Base-by-base conservation (phyloP, 2,888 invertebrate genomes). In the Nemotelus nigrinus region DNA sequence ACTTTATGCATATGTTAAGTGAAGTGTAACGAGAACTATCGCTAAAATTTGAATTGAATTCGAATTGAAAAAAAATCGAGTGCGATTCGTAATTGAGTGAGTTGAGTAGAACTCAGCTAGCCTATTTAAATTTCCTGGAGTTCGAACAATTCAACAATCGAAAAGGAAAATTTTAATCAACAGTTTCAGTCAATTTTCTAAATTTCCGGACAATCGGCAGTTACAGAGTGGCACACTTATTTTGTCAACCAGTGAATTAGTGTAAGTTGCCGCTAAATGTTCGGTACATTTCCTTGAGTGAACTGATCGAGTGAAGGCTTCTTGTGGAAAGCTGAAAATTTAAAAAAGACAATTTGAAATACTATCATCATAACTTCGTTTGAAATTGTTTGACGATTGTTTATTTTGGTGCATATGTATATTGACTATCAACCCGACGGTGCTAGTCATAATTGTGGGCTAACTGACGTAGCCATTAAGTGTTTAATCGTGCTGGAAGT, bases 21-120 rank as follows among this genome's bases (percentile, higher is more conserved):
- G 74, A 74, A 74, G 74, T 74, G 74, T 74, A 7, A 60, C 74
- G 63, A 60, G 3, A 39, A 44, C 53, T 43, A 63, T 2, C 47
- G 45, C 44, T 45, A 45, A 4, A 44, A 57, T 55, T 67, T 48
- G 41, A 63, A 63, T 3, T 63, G 4, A 65, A 45, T n/a, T 58
- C 5, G 10, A 47, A 8, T 8, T 8, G n/a, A 64, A 43, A 43
- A 64, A 64, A 64, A 64, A 64, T 43, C n/a, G 6, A 6, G 50
- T 50, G 8, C 50, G 8, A 6, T 6, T 50, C 50, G 10, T 10
- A 50, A 50, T 50, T 50, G 53, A 6, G 10, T 5, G 43, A 67
- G n/a, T 5, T 47, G 47, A 47, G 39, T 47, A 45, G 47, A 10
- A 67, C 7, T n/a, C 41, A 43, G 5, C 43, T 7, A 63, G 43